A percentile compares a stretch with the other conserved stretches of the same genome.
Evolutionary conservation across 2,113 vertebrate genomes (phyloP).

Genomic region (Lepus americanus): DNA sequence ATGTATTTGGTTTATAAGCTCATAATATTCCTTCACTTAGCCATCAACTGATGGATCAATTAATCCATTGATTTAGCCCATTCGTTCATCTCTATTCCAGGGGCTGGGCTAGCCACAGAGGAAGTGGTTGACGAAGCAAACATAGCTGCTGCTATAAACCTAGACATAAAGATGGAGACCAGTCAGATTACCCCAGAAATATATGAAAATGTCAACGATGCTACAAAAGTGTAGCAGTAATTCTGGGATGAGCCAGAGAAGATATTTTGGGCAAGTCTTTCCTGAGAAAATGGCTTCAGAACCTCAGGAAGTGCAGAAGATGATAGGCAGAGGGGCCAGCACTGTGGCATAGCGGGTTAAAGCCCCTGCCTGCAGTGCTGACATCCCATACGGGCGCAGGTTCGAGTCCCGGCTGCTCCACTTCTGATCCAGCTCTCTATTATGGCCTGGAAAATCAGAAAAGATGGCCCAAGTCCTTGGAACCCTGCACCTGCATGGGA

Average conservation of each 20-base stretch:
- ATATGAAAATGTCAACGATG: background rate
- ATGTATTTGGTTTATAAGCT: conserved; percentile 2
- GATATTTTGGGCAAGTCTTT: background rate
- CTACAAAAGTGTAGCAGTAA: background rate
- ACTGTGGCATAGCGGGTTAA: too few species aligned
- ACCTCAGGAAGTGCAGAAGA: background rate
- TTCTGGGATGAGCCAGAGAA: background rate
- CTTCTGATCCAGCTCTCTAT: too few species aligned
- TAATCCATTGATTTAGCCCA: background rate
- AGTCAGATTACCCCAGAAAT: background rate
- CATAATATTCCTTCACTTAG: background rate
- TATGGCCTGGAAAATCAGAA: too few species aligned
- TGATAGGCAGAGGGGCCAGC: too few species aligned
- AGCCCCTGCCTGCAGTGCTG: too few species aligned
- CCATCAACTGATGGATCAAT: background rate
- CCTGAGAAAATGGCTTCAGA: background rate
- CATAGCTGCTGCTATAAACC: background rate
- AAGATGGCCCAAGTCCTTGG: too few species aligned
- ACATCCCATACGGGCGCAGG: too few species aligned
- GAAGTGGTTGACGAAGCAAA: background rate
- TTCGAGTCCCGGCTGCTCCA: too few species aligned
- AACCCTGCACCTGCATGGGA: too few species aligned
- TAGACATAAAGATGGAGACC: background rate
- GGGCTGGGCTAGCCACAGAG: background rate
- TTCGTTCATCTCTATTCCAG: background rate